Evolutionary conservation across 2,888 invertebrate genomes (phyloP), one percentile per base, ranked within the genome.

Genomic region (Coelopa pilipes): DNA sequence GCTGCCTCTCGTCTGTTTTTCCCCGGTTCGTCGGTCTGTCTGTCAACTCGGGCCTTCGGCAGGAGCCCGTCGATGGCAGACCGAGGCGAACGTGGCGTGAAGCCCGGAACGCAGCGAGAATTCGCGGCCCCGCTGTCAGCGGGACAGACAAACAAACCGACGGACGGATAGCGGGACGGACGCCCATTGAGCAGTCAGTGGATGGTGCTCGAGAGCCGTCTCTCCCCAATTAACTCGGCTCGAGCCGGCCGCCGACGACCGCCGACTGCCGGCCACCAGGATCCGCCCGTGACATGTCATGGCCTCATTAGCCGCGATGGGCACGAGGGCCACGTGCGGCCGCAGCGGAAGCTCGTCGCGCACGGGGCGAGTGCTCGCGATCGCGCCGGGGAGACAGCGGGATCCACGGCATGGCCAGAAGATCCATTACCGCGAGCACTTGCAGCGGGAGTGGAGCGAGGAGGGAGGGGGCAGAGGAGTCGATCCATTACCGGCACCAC

Each of bases 31-130:
- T 59, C 24, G 67, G 34, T 34, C 34, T 34, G 34, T 34, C 34
- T 34, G 7, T 24, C 68, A 55, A 53, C 53, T 34, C 15, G 17
- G 59, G 13, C 49, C 19, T 24, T 60, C 55, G 71, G 55, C 65
- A 60, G 53, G 53, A 53, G 71, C 70, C 5, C 49, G 7, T n/a
- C 12, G 19, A 11, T n/a, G 49, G 2, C 34, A 34, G 34, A 34
- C 34, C 34, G 34, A 63, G 50, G 70, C 50, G 50, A 70, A 47
- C 63, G 34, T 65, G 71, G 21, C 55, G 63, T 60, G 70, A 19
- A 24, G 63, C 46, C 76, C 78, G 78, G 76, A 77, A 78, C 77
- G 78, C 76, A 79, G 78, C 78, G 77, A 78, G 77, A 77, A 78
- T 78, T 79, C 75, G 78, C 76, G 76, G 77, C 76, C 76, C 59